Evolutionary conservation across 2,888 invertebrate genomes (phyloP).

Genomic region (Cosmia trapezina): DNA sequence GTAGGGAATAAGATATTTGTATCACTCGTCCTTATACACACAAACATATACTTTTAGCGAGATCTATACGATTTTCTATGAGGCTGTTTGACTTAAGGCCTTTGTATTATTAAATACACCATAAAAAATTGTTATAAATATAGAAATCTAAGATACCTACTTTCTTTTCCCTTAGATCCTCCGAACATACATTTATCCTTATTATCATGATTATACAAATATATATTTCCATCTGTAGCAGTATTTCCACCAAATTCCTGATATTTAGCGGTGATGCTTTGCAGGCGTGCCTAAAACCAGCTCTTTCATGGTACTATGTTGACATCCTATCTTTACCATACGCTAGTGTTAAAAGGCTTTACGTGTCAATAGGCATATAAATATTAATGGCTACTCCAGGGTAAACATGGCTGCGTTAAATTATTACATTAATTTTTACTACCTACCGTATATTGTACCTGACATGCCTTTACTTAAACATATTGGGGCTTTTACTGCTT

Average conservation of each 20-base stretch:
- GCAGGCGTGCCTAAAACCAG: not conserved
- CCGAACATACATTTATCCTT: not conserved
- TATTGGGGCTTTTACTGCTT: conserved; percentile 33
- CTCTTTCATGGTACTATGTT: not conserved
- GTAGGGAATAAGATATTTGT: conserved; percentile 14
- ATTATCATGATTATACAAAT: not conserved
- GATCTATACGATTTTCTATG: not conserved
- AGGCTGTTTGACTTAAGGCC: not conserved
- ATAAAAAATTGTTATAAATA: too few relatives aligned
- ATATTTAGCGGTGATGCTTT: not conserved
- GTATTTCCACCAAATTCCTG: not conserved
- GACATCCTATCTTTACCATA: conserved; percentile 18
- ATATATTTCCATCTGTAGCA: not conserved
- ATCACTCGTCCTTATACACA: not conserved
- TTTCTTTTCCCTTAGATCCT: not conserved
- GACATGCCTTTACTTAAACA: conserved; percentile 39
- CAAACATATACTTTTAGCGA: not conserved
- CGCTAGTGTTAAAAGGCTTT: conserved; percentile 50
- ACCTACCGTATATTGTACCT: conserved; percentile 29
- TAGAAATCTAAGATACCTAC: not conserved
- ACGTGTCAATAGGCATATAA: conserved; percentile 47
- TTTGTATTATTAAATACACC: not conserved
- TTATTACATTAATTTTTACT: conserved; percentile 55
- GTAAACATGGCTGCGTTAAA: conserved; percentile 31
- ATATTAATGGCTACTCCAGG: conserved; percentile 42